These are phyloP conservation scores for Pandemis heparana DNA, from an alignment of 2,888 invertebrate genomes.

Conservation along the genomic window DNA sequence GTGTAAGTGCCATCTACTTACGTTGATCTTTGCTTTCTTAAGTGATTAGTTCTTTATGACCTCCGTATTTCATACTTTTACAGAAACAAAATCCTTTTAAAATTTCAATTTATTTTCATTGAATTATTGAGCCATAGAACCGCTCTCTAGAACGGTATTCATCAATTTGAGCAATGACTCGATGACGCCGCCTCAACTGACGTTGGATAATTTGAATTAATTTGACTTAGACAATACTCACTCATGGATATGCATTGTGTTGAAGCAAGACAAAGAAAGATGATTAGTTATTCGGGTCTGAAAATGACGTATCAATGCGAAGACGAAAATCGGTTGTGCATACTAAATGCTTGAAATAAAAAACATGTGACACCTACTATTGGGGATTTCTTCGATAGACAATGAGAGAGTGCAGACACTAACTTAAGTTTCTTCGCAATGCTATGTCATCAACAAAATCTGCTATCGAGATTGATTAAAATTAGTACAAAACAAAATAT, in stretches of 20 bases:
- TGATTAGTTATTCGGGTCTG: neutral
- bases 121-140: conserved; percentile 14
- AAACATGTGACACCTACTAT: neutral
- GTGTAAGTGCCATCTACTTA: too few relatives aligned
- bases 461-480: too few relatives aligned
- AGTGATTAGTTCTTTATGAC: too few relatives aligned
- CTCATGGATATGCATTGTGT: neutral
- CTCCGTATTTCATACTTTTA: too few relatives aligned
- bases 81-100: too few relatives aligned
- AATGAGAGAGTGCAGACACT: too few relatives aligned
- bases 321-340: neutral
- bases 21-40: too few relatives aligned
- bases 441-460: too few relatives aligned
- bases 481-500: too few relatives aligned
- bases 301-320: neutral
- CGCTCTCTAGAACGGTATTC: conserved; percentile 5
- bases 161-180: conserved; percentile 36
- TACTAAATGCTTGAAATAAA: neutral
- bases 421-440: too few relatives aligned
- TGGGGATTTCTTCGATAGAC: too few relatives aligned
- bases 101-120: neutral
- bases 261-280: neutral
- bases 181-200: conserved; percentile 30
- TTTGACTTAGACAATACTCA: conserved; percentile 15
- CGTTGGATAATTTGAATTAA: conserved; percentile 20